Base-by-base conservation (phyloP, 2,113 vertebrate species). In the Cheilinus undulatus region DNA sequence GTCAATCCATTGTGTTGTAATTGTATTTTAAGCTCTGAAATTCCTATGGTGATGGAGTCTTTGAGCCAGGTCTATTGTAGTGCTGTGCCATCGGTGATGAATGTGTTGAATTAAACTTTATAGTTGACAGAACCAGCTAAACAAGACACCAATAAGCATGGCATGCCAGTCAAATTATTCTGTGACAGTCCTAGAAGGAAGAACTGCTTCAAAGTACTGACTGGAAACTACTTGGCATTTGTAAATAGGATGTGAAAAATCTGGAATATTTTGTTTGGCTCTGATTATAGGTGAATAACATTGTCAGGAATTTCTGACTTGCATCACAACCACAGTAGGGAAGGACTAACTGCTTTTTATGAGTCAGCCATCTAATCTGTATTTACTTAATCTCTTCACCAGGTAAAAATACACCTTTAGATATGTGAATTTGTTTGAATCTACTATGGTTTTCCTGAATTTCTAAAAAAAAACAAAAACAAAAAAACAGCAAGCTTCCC, bases 141-240 rank as follows among this genome's bases (percentile, higher is more conserved):
- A n/a, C 22, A 34, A 56, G 38, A 22, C 26, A 43, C 26, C 32
- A 22, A 17, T 48, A n/a, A n/a, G n/a, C 48, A 6, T 28, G 22
- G 32, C 28, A 28, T 4, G 3, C 3, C 3, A 5, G 49, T 46
- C 19, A 42, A 32, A 40, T 50, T 49, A 19, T 20, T 12, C 2
- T n/a, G 13, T 17, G 20, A 40, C 15, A 12, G 10, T 24, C 1
- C 4, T 20, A 46, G 11, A 46, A 17, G 23, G 3, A 36, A 58
- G 27, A 50, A 26, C 53, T 30, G 27, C 10, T 46, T 10, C n/a
- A 15, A 30, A 49, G 28, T 14, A 7, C 23, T 64, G 6, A 28
- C 34, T 22, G 28, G 10, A 49, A 56, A 48, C 28, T 62, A 27
- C 78, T 56, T 12, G 17, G n/a, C 20, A 60, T 17, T 26, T 56